A percentile compares a stretch with the other conserved stretches of the same genome.
Conservation (phyloP, 2,888 invertebrate species). For the Neelides folsomi region DNA sequence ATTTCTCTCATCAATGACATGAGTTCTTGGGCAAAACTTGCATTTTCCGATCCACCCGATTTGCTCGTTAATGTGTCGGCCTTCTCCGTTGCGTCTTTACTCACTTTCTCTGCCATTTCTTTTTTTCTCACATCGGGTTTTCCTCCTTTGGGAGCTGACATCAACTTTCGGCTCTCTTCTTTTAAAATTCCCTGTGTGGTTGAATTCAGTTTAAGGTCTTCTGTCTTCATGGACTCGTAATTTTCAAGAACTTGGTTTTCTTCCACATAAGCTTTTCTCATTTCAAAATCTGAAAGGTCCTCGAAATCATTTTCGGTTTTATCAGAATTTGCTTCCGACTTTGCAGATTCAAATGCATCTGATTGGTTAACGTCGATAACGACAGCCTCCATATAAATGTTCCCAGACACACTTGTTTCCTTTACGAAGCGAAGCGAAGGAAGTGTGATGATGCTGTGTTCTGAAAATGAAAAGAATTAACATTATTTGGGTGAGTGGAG, state of each 20-base stretch:
- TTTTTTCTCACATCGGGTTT: conserved; percentile 18
- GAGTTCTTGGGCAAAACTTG: too few relatives aligned
- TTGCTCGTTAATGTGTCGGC: not conserved
- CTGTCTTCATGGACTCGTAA: conserved; percentile 20
- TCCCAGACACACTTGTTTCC: conserved; percentile 76
- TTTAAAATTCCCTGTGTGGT: conserved; percentile 13
- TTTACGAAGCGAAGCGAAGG: conserved; percentile 77
- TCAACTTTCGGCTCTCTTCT: conserved; percentile 13
- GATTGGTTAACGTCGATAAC: conserved; percentile 70
- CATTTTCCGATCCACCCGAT: too few relatives aligned
- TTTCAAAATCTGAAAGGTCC: conserved; percentile 52
- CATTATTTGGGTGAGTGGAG: not conserved
- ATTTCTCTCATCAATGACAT: too few relatives aligned
- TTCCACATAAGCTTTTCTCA: conserved; percentile 13
- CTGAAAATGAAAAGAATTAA: conserved; percentile 38
- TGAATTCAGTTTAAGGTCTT: conserved; percentile 15
- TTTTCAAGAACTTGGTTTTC: conserved; percentile 17
- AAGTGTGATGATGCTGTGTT: conserved; percentile 71
- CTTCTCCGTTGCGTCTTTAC: conserved; percentile 21
- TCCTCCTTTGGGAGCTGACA: conserved; percentile 8
- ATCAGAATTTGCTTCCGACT: conserved; percentile 59
- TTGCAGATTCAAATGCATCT: conserved; percentile 53
- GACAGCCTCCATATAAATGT: conserved; percentile 77
- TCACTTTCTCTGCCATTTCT: conserved; percentile 15
- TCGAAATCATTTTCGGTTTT: conserved; percentile 75